A percentile compares a stretch with the other conserved stretches of the same genome.
These are phyloP conservation scores for Acrossocheilus wenchowensis DNA, from an alignment of 2,797 vertebrate species.

Conservation along the genomic window DNA sequence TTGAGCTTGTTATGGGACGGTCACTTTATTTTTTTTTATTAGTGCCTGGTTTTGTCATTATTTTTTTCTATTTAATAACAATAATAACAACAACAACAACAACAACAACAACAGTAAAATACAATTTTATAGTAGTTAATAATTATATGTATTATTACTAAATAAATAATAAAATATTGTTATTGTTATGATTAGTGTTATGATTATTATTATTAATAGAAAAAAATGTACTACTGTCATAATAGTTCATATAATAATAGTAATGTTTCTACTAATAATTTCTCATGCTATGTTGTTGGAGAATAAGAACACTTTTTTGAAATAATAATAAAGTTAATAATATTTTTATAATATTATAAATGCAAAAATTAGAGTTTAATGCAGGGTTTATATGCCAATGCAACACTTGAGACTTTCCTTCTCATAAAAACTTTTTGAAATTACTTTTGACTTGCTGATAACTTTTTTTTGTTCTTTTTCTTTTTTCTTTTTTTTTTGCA, in stretches of 20 bases:
- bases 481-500: not conserved
- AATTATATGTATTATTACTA: not conserved
- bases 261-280: not conserved
- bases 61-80: not conserved
- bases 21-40: not conserved
- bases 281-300: not conserved
- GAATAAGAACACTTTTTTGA: not conserved
- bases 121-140: not conserved
- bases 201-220: not conserved
- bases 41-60: not conserved
- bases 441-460: not conserved
- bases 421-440: not conserved
- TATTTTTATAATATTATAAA: not conserved
- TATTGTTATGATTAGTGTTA: not conserved
- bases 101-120: not conserved
- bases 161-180: not conserved
- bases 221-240: not conserved
- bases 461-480: not conserved
- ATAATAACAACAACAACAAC: not conserved
- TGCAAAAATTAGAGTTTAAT: not conserved
- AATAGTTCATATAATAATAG: not conserved
- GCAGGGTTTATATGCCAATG: not conserved
- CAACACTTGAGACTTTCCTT: not conserved
- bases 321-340: not conserved
- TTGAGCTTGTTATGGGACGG: conserved; percentile 33